Evolutionary conservation across 2,888 invertebrate genomes (phyloP).

Genomic region (Trichopria drosophilae): DNA sequence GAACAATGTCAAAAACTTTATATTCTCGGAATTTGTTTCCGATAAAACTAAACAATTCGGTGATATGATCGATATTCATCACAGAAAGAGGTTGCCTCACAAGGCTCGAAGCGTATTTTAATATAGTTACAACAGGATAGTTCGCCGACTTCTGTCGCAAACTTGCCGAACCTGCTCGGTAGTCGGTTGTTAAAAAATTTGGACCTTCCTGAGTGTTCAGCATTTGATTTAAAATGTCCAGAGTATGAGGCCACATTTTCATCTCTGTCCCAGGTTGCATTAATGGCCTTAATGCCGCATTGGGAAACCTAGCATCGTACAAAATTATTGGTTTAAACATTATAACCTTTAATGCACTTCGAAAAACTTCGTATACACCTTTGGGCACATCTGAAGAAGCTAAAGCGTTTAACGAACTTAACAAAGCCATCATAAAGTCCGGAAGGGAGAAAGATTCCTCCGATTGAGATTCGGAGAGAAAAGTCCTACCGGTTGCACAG

Average conservation of each 20-base stretch:
- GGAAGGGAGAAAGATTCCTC: conserved; percentile 41
- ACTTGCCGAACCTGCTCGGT: conserved; percentile 38
- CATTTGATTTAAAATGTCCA: conserved; percentile 48
- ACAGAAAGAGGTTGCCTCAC: conserved; percentile 52
- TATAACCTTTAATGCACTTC: conserved; percentile 43
- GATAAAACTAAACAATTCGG: conserved; percentile 44
- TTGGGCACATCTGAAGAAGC: conserved; percentile 42
- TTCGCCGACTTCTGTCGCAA: conserved; percentile 34
- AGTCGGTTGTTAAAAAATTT: conserved; percentile 45
- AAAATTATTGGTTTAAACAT: conserved; percentile 42
- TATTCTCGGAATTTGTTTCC: conserved; percentile 46
- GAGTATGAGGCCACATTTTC: conserved; percentile 49
- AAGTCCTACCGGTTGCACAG: conserved; percentile 42
- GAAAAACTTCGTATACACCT: conserved; percentile 47
- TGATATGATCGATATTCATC: conserved; percentile 49
- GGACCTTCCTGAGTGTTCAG: conserved; percentile 48
- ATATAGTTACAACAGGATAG: conserved; percentile 43
- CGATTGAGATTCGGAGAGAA: conserved; percentile 42
- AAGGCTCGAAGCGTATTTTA: conserved; percentile 44
- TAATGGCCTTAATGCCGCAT: conserved; percentile 45
- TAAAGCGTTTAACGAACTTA: conserved; percentile 46
- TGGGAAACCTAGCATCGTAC: conserved; percentile 47
- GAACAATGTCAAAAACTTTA: conserved; percentile 44
- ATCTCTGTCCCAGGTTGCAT: conserved; percentile 39
- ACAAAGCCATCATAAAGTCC: conserved; percentile 44